Evolutionary conservation across 35 echinoderm and acorn worm species (phyloP), one percentile per base, ranked within the genome.

Genomic region (Patiria miniata): DNA sequence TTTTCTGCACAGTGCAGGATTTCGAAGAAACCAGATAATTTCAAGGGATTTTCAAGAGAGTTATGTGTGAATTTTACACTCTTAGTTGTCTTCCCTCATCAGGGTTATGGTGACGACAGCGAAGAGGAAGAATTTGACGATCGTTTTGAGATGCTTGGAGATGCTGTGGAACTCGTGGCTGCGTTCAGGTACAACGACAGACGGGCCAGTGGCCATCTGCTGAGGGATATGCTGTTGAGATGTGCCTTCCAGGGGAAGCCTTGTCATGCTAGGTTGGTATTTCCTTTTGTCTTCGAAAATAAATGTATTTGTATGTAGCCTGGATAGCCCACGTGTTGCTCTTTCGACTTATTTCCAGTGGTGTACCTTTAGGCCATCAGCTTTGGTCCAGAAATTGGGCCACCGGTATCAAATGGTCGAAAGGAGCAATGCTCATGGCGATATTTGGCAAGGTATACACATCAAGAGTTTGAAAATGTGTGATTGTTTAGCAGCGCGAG

Each of bases 171-270:
- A 17, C 51, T 85, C 36, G 39, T 85, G n/a, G 55, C 52, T 15
- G 34, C 33, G 8, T 15, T 68, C 18, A 39, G 36, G 0, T 85
- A 85, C n/a, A 7, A 34, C 3, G 33, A 85, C 29, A 60, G 55
- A 37, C n/a, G 19, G 14, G 1, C 50, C 1, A 65, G 53, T 8
- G 83, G 83, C 9, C 83, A 85, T 37, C 8, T 1, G 1, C 18
- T 85, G 5, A n/a, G 36, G 0, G 83, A 85, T 6, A 85, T 85
- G 83, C 59, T 85, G 23, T 15, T 85, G 5, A 37, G 50, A 19
- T 85, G 83, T 40, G 56, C n/a, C 23, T 85, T 85, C 36, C 83
- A 65, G 56, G 59, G 83, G 18, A 30, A 5, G 19, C 52, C 83
- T 36, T 85, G 83, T 26, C 8, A 52, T 33, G 26, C 83, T 18